Evolutionary conservation across 2,797 vertebrate genomes (phyloP).

Genomic region (Iguana delicatissima): DNA sequence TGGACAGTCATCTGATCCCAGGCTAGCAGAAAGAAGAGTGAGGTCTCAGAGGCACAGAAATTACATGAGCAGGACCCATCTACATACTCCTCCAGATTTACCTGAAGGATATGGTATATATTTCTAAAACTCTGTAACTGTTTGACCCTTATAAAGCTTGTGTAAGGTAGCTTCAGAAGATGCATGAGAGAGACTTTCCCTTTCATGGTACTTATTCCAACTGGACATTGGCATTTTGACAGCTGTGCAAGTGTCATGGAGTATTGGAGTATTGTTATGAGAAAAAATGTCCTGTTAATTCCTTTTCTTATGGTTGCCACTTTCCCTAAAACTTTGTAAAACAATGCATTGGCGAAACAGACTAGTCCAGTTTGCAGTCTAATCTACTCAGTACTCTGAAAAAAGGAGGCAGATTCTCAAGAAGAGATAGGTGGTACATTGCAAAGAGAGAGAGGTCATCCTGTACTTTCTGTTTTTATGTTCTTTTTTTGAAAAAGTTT

Average conservation of each 20-base stretch:
- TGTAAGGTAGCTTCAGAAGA: neutral
- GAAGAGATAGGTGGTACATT: neutral
- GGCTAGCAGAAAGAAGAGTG: constrained; percentile 91
- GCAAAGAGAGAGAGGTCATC: neutral
- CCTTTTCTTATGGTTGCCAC: neutral
- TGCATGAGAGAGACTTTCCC: neutral
- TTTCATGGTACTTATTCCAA: neutral
- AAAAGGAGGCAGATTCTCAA: neutral
- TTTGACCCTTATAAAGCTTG: neutral
- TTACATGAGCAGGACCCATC: constrained; percentile 99
- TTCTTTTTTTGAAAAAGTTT: too few relatives aligned
- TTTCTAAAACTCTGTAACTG: neutral
- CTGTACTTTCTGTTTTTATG: neutral
- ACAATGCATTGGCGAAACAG: neutral
- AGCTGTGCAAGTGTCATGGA: neutral
- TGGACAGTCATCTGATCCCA: constrained; percentile 87
- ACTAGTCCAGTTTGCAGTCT: neutral
- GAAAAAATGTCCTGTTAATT: neutral
- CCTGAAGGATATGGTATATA: constrained; percentile 96
- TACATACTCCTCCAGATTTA: constrained; percentile 96
- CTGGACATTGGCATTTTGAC: neutral
- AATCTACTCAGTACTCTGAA: neutral
- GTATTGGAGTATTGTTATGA: neutral
- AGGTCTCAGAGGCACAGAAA: constrained; percentile 97
- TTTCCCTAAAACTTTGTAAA: neutral